Percentiles rank a stretch among this genome's conserved stretches.
phyloP scores from a whole-genome alignment of 2,113 vertebrate species.

The Aplodontia rufa region DNA sequence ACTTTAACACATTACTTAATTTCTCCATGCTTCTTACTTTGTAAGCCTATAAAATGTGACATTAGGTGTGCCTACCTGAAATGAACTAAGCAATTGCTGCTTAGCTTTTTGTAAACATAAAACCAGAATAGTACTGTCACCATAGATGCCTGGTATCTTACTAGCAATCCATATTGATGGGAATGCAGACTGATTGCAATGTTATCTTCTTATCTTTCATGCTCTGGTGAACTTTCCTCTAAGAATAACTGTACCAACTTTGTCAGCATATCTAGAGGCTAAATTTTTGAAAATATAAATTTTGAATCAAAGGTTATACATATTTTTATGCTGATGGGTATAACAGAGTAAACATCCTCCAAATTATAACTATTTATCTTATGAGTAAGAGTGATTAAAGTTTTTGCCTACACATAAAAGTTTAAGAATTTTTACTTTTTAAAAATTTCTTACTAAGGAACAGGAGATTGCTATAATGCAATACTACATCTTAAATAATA shows the following conservation, averaged over 20 bases:
- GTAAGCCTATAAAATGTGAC: not conserved
- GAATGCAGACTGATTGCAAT: not conserved
- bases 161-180: not conserved
- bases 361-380: not conserved
- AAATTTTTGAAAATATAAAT: not conserved
- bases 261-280: not conserved
- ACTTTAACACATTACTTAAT: not conserved
- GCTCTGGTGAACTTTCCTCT: not conserved
- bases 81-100: not conserved
- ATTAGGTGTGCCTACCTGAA: not conserved
- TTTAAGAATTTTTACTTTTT: not conserved
- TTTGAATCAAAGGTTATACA: not conserved
- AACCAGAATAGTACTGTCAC: fast-evolving
- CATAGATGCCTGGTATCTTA: not conserved
- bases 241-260: not conserved
- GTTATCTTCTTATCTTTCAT: not conserved
- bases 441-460: not conserved
- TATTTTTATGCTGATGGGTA: slow-evolving; percentile 5
- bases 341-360: not conserved
- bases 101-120: not conserved
- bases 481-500: not conserved
- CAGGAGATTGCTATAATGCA: not conserved
- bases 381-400: not conserved
- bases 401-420: slow-evolving; percentile 23
- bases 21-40: not conserved